These are phyloP conservation scores for Dysdera silvatica DNA, from an alignment of 1,140 invertebrate genomes.

Conservation along the genomic window DNA sequence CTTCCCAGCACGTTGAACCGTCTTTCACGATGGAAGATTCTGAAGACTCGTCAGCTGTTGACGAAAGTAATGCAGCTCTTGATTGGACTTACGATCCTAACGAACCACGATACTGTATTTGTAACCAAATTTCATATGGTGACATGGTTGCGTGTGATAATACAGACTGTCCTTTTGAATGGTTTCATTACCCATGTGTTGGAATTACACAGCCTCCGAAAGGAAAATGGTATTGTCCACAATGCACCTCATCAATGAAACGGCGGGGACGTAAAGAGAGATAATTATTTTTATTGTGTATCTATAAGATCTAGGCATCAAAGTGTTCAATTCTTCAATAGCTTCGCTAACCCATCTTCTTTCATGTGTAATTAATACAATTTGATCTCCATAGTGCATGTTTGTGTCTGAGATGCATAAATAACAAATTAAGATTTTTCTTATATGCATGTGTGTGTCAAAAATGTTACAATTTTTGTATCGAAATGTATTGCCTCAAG, in stretches of 20 bases:
- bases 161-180: slow-evolving; percentile 91
- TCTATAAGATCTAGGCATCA: too few species aligned
- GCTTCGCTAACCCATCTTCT: too few species aligned
- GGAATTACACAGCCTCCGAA: slow-evolving; percentile 90
- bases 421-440: too few species aligned
- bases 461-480: too few species aligned
- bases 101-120: slow-evolving; percentile 93
- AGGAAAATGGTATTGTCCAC: slow-evolving; percentile 97
- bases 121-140: slow-evolving; percentile 96
- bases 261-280: slow-evolving; percentile 50
- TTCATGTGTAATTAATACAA: too few species aligned
- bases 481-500: too few species aligned
- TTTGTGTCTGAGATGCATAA: too few species aligned
- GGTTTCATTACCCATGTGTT: slow-evolving; percentile 98
- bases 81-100: slow-evolving; percentile 52
- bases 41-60: slow-evolving; percentile 39
- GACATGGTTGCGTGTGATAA: slow-evolving; percentile 99
- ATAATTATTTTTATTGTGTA: slow-evolving; percentile 10
- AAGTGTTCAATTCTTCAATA: too few species aligned
- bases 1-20: slow-evolving; percentile 7
- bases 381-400: too few species aligned
- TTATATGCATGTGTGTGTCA: too few species aligned
- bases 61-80: slow-evolving; percentile 38
- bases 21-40: slow-evolving; percentile 43
- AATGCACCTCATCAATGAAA: slow-evolving; percentile 85